phyloP scores from a whole-genome alignment of 2,113 vertebrate genomes.

The Pongo pygmaeus region DNA sequence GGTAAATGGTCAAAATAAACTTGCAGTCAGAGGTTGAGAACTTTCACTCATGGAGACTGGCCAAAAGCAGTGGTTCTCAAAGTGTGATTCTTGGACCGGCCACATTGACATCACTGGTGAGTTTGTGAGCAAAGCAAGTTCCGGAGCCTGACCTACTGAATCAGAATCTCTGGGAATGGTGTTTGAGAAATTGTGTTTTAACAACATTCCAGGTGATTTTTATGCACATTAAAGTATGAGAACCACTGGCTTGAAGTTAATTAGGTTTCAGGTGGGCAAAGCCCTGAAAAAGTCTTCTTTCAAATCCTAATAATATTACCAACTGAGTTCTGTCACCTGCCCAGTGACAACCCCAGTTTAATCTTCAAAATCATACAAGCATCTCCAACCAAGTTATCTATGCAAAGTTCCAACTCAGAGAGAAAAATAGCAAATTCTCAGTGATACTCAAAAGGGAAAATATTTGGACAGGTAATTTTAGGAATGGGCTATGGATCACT shows the following conservation, averaged over 20 bases:
- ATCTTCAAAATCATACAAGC: constrained; percentile 39
- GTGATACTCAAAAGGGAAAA: constrained; percentile 60
- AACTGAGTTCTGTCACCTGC: neutral
- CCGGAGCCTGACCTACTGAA: neutral
- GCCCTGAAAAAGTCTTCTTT: neutral
- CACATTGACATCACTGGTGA: neutral
- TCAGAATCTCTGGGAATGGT: neutral
- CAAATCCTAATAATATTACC: neutral
- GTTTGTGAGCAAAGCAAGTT: neutral
- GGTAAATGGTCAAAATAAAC: neutral
- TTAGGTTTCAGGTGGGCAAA: neutral
- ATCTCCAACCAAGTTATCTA: constrained; percentile 23
- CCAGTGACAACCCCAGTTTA: neutral
- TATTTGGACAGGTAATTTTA: constrained; percentile 63
- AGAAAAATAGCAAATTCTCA: constrained; percentile 26
- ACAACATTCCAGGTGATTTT: neutral
- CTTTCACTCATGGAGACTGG: neutral
- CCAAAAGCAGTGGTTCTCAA: neutral
- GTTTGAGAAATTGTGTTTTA: constrained; percentile 20
- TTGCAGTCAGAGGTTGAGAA: neutral
- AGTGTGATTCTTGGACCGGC: neutral
- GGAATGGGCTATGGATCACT: neutral
- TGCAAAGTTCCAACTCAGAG: constrained; percentile 27
- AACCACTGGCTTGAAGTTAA: constrained; percentile 3
- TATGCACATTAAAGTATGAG: neutral